Evolutionary conservation across 2,113 vertebrate species (phyloP).

Genomic region (Spheniscus mendiculus): DNA sequence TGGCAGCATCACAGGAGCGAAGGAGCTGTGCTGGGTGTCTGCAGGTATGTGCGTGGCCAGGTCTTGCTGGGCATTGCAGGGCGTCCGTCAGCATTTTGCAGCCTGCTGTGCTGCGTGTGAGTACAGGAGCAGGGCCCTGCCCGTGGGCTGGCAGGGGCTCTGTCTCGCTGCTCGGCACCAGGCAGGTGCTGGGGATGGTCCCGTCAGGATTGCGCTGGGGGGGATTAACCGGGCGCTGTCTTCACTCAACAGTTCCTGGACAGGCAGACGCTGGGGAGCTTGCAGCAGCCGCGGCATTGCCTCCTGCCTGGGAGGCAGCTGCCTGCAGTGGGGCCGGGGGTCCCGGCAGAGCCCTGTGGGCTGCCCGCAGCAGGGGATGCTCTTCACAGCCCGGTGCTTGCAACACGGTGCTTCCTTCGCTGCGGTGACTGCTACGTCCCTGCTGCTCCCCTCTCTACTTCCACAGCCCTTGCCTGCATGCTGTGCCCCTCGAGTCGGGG

Average conservation of each 20-base stretch:
- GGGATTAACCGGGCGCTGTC: not conserved
- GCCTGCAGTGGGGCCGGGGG: not conserved
- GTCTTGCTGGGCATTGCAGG: rapidly evolving
- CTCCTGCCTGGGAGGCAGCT: not conserved
- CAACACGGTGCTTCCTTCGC: rapidly evolving
- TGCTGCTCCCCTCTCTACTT: not conserved
- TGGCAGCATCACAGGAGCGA: not conserved
- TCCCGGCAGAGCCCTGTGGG: not conserved
- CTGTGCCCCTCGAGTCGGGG: rapidly evolving
- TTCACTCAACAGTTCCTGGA: not conserved
- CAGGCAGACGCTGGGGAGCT: not conserved
- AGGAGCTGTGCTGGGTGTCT: not conserved
- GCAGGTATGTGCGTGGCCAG: rapidly evolving
- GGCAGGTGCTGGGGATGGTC: not conserved
- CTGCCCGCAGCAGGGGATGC: not conserved
- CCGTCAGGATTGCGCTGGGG: rapidly evolving
- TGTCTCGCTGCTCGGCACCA: not conserved
- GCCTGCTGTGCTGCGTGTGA: not conserved
- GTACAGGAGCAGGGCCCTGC: not conserved
- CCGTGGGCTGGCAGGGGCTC: not conserved
- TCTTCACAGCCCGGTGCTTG: not conserved
- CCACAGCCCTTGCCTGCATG: not conserved
- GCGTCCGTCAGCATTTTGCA: rapidly evolving
- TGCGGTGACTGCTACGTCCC: not conserved
- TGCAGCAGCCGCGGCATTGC: not conserved